Conservation (phyloP, 2,888 invertebrate species). For the Disparrhopalites patrizii region DNA sequence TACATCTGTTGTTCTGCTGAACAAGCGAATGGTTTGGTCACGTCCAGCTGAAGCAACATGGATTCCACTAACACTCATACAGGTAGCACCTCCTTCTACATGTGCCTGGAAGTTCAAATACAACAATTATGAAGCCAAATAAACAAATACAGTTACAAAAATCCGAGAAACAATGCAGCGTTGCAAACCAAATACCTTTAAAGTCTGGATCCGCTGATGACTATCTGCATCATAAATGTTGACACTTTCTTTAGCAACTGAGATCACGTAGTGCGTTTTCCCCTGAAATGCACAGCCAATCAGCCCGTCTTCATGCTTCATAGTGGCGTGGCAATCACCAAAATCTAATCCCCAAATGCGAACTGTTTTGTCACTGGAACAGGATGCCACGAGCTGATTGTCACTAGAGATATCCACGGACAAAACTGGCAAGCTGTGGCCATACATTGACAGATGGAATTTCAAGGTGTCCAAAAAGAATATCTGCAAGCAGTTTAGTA, state of each 20-base stretch:
- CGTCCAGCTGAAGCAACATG: conserved; percentile 58
- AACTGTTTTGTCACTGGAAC: conserved; percentile 90
- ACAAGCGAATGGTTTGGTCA: conserved; percentile 58
- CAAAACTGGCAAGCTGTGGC: conserved; percentile 90
- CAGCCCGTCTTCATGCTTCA: conserved; percentile 93
- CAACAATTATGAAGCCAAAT: background rate
- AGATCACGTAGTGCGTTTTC: conserved; percentile 88
- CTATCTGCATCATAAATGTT: conserved; percentile 97
- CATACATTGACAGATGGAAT: conserved; percentile 72
- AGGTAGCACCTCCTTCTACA: conserved; percentile 46
- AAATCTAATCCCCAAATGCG: conserved; percentile 99
- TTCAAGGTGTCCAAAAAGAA: conserved; percentile 45
- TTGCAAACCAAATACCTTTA: conserved; percentile 60
- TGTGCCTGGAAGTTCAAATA: conserved; percentile 34
- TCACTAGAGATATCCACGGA: conserved; percentile 91
- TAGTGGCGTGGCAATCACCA: conserved; percentile 93
- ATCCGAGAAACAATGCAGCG: background rate
- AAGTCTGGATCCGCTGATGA: conserved; percentile 82
- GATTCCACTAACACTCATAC: conserved; percentile 63
- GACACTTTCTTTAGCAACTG: conserved; percentile 87
- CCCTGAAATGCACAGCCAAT: conserved; percentile 85
- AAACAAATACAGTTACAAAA: background rate
- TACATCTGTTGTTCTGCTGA: conserved; percentile 58
- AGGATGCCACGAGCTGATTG: conserved; percentile 80
- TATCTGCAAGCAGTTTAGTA: conserved; percentile 30